Base-by-base conservation (phyloP, 1,140 invertebrate species). In the Sminthurinus signatus region DNA sequence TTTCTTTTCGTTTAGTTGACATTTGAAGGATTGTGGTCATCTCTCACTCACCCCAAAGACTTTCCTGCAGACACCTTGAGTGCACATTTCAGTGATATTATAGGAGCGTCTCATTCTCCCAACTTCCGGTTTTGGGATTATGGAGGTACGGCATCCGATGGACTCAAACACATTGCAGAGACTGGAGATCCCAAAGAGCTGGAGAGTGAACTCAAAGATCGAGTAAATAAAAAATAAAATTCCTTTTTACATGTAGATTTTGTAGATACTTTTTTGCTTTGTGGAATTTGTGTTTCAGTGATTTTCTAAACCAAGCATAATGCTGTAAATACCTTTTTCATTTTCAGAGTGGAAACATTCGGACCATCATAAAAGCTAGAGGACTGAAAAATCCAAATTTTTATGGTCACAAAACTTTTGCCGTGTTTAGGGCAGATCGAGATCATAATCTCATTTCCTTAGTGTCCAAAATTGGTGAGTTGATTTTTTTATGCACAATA, bases 81-180 rank as follows among this genome's bases (percentile, higher is more conserved):
- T 67, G 93, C 95, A 0, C 96, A 99, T 77, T 99, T 99, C 79
- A 98, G 94, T 14, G 96, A 99, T 77, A 83, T 99, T 27, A 91
- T 99, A 69, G 97, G 96, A 0, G 96, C 93, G 5, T 89, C 91
- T 0, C 97, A 99, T 74, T 87, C 87, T 48, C 81, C 83, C 0
- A 89, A 91, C 73, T 99, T 94, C 75, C 84, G 85, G 14, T 91
- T 99, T 73, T 99, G 96, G 96, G 88, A 91, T 12, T 89, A 93
- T 73, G 93, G 93, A 29, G 86, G 88, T 52, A 83, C 88, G 61
- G 90, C 96, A 8, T 88, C 88, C 0, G 89, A 94, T 73, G 97
- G 95, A 15, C 88, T 99, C 61, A 86, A 90, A 71, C 89, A 91
- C 72, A 81, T 98, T 62, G 95, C 94, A 0, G 93, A 97, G 77